Base-by-base conservation (phyloP, 2,888 invertebrate genomes). In the Temnothorax ravouxi region DNA sequence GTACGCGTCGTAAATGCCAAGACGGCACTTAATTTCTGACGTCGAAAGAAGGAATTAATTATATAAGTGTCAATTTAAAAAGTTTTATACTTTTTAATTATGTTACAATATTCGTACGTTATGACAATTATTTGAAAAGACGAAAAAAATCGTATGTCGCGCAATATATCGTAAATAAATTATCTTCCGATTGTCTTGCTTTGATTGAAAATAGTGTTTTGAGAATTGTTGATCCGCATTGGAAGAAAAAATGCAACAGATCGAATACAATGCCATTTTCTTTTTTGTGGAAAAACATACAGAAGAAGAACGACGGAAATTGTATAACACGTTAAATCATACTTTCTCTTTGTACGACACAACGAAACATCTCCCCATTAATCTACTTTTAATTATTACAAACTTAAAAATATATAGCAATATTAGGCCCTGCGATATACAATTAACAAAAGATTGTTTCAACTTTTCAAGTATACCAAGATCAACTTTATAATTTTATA, bases 331-430 rank as follows among this genome's bases (percentile, higher is more conserved):
- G 29, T 61, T 44, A 44, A 44, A 74, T 44, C 13, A 4, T 74
- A 29, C 47, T 25, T 1, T 74, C 11, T 4, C 5, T 15, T 9
- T 38, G 34, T 6, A 56, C 9, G 8, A 38, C 0, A 18, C 15
- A 6, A 71, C 15, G 11, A 71, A 56, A 72, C 2, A 41, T 13
- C 6, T 72, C 11, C 18, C 9, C 9, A 25, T 72, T 41, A 13
- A 38, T 15, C 18, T n/a, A 61, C 5, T 34, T 44, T n/a, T 47
- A 18, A 47, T 29, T 47, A 25, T 50, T 41, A 5, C 5, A 56
- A 5, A 72, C 18, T 72, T 15, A 38, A 72, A 71, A 54, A 47
- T 67, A 61, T n/a, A 25, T n/a, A 21, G 21, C 11, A 21, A 62
- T 64, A n/a, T 38, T 62, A 41, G 11, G 5, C 3, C 11, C 11